phyloP scores from a whole-genome alignment of 2,113 vertebrate species.

The Gracilinanus agilis region DNA sequence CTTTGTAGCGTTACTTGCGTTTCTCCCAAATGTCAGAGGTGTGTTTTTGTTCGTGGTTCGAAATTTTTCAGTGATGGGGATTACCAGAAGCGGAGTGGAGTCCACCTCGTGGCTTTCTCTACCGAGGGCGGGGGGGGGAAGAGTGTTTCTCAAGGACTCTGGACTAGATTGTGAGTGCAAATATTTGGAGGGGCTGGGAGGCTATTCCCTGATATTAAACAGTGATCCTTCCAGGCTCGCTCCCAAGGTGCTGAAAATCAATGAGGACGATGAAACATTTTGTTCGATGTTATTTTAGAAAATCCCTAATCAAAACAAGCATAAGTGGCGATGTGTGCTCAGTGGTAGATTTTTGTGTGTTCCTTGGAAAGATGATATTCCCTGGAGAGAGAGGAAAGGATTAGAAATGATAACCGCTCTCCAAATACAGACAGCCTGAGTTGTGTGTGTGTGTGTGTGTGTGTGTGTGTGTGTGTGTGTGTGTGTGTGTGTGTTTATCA shows the following conservation, averaged over 20 bases:
- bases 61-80: background rate
- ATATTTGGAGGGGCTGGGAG: conserved; percentile 64
- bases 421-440: conserved; percentile 79
- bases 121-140: background rate
- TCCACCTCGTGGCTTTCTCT: background rate
- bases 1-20: background rate
- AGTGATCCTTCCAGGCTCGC: conserved; percentile 23
- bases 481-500: conserved; percentile 78
- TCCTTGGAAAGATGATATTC: conserved; percentile 76
- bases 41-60: background rate
- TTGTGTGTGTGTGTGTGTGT: conserved; percentile 28
- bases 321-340: conserved; percentile 67
- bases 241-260: conserved; percentile 79
- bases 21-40: background rate
- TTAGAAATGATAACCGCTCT: conserved; percentile 84
- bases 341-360: conserved; percentile 72
- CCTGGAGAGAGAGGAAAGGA: conserved; percentile 81
- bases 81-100: background rate
- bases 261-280: conserved; percentile 77
- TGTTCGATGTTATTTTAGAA: conserved; percentile 79
- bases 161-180: conserved; percentile 62
- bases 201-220: conserved; percentile 67
- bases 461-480: conserved; percentile 56
- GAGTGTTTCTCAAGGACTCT: conserved; percentile 58
- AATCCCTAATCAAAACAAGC: conserved; percentile 84